These are phyloP conservation scores for Pontoporia blainvillei DNA, from an alignment of 2,113 vertebrate species.

Conservation along the genomic window DNA sequence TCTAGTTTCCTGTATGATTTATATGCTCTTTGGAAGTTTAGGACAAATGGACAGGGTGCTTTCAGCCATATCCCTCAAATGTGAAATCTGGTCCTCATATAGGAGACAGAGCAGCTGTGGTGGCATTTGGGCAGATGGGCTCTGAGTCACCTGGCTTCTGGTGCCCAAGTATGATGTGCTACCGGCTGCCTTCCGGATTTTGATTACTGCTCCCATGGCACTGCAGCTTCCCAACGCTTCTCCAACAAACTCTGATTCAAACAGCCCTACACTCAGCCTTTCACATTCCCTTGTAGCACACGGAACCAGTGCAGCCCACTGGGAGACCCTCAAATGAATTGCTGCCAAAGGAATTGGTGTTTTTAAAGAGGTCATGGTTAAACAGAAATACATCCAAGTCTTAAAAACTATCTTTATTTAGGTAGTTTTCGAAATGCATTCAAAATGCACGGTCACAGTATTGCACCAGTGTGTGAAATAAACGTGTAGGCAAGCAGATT, in stretches of 20 bases:
- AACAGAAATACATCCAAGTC: neutral
- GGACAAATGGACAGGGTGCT: conserved; percentile 26
- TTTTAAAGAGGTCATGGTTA: conserved; percentile 53
- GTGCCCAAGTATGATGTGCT: conserved; percentile 45
- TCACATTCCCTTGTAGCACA: conserved; percentile 34
- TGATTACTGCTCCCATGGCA: conserved; percentile 25
- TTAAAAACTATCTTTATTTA: conserved; percentile 58
- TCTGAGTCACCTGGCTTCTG: conserved; percentile 64
- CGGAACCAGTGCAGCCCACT: neutral
- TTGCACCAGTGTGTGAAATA: neutral
- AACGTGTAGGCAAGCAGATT: conserved; percentile 1
- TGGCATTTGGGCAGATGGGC: conserved; percentile 29
- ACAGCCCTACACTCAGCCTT: conserved; percentile 2
- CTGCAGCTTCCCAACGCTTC: conserved; percentile 40
- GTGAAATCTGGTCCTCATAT: neutral
- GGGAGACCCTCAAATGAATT: conserved; percentile 41
- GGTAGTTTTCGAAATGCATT: neutral
- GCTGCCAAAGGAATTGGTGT: conserved; percentile 16
- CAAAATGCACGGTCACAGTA: neutral
- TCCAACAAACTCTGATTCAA: conserved; percentile 60
- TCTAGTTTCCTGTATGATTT: neutral
- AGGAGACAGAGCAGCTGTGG: conserved; percentile 19
- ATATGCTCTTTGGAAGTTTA: neutral
- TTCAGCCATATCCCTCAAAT: neutral
- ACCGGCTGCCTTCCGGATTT: conserved; percentile 62